These are phyloP conservation scores for Scyliorhinus canicula DNA, from an alignment of 2,797 vertebrate species.

Conservation along the genomic window DNA sequence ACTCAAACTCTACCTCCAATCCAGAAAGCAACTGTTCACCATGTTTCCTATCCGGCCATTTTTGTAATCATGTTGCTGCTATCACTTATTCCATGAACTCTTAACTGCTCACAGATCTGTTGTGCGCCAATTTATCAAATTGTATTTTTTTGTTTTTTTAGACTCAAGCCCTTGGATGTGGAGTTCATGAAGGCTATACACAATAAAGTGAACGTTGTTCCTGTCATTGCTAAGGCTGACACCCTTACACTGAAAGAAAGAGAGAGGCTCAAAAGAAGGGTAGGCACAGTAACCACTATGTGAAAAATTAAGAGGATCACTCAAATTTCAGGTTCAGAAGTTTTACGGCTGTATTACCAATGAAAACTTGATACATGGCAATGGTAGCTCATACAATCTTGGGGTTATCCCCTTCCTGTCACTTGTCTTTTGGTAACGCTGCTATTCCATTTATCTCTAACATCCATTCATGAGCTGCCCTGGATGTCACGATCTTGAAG, in stretches of 20 bases:
- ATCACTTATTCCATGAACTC: too few relatives aligned
- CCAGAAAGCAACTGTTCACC: too few relatives aligned
- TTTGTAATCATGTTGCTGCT: too few relatives aligned
- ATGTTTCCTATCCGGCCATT: too few relatives aligned
- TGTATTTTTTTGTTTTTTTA: conserved; percentile 45
- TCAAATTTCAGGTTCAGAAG: not conserved
- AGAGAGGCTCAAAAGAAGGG: conserved; percentile 90
- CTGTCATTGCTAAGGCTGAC: conserved; percentile 95
- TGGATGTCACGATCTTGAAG: not conserved
- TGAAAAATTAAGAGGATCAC: not conserved
- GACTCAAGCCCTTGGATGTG: conserved; percentile 90
- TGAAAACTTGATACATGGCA: not conserved
- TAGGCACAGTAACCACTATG: conserved; percentile 51
- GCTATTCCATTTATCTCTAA: not conserved
- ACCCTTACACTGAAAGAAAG: conserved; percentile 88
- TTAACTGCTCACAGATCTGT: too few relatives aligned
- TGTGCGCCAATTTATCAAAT: not conserved
- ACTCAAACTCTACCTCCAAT: too few relatives aligned
- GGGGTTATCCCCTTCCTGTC: not conserved
- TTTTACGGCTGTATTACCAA: not conserved
- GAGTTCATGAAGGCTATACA: conserved; percentile 99
- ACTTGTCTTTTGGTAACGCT: not conserved
- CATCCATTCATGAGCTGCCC: not conserved
- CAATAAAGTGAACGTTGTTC: conserved; percentile 97
- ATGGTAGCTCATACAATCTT: not conserved